phyloP scores from a whole-genome alignment of 2,797 vertebrate species.

The Oryzias dopingdopingensis region DNA sequence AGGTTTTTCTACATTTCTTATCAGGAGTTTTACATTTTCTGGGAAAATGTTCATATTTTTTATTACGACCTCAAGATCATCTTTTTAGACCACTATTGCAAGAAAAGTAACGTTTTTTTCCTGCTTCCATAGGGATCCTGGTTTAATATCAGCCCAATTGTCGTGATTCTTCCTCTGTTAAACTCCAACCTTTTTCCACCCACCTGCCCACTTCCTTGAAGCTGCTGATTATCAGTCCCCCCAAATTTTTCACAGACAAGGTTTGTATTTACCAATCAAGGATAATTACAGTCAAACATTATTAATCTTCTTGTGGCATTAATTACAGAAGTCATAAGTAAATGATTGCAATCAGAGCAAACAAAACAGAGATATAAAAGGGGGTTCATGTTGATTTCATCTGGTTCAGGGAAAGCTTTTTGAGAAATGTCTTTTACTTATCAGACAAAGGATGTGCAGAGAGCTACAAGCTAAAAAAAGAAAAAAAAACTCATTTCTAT shows the following conservation, averaged over 20 bases:
- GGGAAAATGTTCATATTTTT: too few species aligned
- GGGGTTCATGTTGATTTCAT: background rate
- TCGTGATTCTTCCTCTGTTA: conserved; percentile 3
- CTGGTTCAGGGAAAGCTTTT: background rate
- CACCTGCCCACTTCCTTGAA: background rate
- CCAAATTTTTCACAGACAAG: background rate
- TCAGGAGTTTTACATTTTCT: too few species aligned
- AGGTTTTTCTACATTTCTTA: too few species aligned
- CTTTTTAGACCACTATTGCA: too few species aligned
- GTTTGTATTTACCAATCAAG: conserved; percentile 6
- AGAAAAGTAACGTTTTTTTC: too few species aligned
- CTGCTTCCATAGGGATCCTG: background rate
- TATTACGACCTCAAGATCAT: too few species aligned
- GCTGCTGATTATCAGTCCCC: background rate
- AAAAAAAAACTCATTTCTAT: too few species aligned
- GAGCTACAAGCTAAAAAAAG: background rate
- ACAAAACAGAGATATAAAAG: background rate
- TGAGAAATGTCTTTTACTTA: background rate
- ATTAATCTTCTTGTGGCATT: background rate
- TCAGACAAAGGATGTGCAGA: background rate
- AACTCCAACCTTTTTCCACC: conserved; percentile 3
- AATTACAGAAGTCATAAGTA: background rate
- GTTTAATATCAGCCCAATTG: conserved; percentile 1
- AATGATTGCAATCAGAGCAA: conserved; percentile 12
- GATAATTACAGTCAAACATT: background rate